Percentiles rank a stretch among this genome's conserved stretches.
phyloP scores from a whole-genome alignment of 2,888 invertebrate genomes.

The Luffia ferchaultella region DNA sequence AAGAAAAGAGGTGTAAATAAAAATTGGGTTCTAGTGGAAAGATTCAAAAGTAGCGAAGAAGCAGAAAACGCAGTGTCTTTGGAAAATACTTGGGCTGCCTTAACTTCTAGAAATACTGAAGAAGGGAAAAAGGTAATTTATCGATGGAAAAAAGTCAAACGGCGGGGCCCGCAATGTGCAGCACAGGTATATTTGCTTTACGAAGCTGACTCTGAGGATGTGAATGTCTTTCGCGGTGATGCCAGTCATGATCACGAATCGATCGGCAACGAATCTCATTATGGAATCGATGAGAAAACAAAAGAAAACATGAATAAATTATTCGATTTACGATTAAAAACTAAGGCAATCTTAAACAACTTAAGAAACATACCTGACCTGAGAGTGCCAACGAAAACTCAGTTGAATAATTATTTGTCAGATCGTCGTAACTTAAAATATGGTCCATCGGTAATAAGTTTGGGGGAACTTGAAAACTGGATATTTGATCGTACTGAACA shows the following conservation, averaged over 20 bases:
- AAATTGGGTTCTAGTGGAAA: neutral
- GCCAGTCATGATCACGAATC: slow-evolving; percentile 1
- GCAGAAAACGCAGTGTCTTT: neutral
- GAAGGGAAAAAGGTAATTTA: slow-evolving; percentile 4
- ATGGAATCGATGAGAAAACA: neutral
- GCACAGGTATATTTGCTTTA: slow-evolving; percentile 1
- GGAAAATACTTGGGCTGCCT: neutral
- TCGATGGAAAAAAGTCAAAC: slow-evolving; percentile 3
- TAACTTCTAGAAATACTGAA: neutral
- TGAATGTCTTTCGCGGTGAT: neutral
- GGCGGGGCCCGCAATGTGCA: slow-evolving; percentile 2
- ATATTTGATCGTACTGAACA: neutral
- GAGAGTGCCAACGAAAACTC: slow-evolving; percentile 1
- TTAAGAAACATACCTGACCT: neutral
- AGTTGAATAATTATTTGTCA: slow-evolving; percentile 5
- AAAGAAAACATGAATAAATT: slow-evolving; percentile 3
- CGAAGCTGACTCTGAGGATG: neutral
- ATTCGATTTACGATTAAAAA: slow-evolving; percentile 4
- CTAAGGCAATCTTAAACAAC: slow-evolving; percentile 5
- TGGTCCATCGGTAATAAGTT: neutral
- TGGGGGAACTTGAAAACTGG: neutral
- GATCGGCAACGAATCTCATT: neutral
- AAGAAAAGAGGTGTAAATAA: neutral
- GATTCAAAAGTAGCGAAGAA: neutral
- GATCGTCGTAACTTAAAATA: slow-evolving; percentile 1